Conservation (phyloP, 2,113 vertebrate species). For the Ageneiosus marmoratus region DNA sequence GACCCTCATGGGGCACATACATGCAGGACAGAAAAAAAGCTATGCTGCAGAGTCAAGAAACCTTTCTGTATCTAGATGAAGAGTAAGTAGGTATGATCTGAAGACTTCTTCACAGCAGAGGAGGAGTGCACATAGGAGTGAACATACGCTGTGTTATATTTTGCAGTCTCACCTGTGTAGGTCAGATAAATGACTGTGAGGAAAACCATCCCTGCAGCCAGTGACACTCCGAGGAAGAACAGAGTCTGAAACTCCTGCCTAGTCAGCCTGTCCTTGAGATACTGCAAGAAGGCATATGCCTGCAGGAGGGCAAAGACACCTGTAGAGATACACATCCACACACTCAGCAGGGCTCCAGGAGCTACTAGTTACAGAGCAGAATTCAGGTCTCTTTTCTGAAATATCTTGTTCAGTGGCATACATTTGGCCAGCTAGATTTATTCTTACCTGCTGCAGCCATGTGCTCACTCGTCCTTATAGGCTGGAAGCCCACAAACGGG, state of each 20-base stretch:
- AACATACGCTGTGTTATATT: slow-evolving; percentile 19
- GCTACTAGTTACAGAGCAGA: background rate
- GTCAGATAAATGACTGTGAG: slow-evolving; percentile 88
- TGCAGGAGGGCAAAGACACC: slow-evolving; percentile 88
- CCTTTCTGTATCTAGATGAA: slow-evolving; percentile 7
- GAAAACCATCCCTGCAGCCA: slow-evolving; percentile 84
- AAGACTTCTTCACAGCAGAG: background rate
- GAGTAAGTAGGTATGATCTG: background rate
- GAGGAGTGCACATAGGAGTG: background rate
- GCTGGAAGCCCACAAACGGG: slow-evolving; percentile 89
- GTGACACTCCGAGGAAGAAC: slow-evolving; percentile 85
- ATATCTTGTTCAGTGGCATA: background rate
- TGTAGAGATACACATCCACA: slow-evolving; percentile 29
- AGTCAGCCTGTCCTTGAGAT: slow-evolving; percentile 84
- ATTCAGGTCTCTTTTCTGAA: background rate
- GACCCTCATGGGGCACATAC: background rate
- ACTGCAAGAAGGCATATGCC: slow-evolving; percentile 87
- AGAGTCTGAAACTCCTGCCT: slow-evolving; percentile 88
- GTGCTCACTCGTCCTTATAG: slow-evolving; percentile 88
- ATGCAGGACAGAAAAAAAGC: background rate
- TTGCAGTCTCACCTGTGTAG: slow-evolving; percentile 78
- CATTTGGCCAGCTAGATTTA: background rate
- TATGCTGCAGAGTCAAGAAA: background rate
- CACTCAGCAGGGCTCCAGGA: background rate
- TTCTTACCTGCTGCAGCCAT: slow-evolving; percentile 87